These are phyloP conservation scores for Tenualosa ilisha DNA, from an alignment of 2,797 vertebrate genomes.

Conservation along the genomic window DNA sequence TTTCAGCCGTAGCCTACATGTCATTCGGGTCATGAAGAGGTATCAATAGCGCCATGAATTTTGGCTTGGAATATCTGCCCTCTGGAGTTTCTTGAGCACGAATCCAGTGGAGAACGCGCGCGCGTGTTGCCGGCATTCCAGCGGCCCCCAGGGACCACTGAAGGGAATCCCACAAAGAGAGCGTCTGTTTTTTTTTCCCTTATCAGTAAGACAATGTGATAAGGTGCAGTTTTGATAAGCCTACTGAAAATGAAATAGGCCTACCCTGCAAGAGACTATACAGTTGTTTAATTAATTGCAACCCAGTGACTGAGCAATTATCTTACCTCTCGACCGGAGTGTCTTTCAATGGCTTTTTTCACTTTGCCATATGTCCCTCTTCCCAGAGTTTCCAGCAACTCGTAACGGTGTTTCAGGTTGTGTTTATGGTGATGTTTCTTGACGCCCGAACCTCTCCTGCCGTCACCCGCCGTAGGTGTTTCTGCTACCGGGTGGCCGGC, in stretches of 20 bases:
- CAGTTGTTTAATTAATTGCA: neutral
- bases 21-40: conserved; percentile 49
- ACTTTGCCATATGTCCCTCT: conserved; percentile 98
- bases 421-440: conserved; percentile 98
- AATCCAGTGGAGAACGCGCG: conserved; percentile 54
- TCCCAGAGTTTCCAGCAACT: conserved; percentile 95
- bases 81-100: conserved; percentile 60
- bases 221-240: neutral
- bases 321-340: conserved; percentile 95
- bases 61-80: conserved; percentile 59
- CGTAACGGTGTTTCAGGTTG: conserved; percentile 98
- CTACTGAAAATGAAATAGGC: neutral
- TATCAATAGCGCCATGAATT: conserved; percentile 58
- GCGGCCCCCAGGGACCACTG: conserved; percentile 52
- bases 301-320: neutral
- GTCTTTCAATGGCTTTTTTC: conserved; percentile 93
- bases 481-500: conserved; percentile 57
- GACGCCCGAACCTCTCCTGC: conserved; percentile 83
- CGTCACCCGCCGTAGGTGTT: conserved; percentile 58
- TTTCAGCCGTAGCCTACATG: conserved; percentile 42
- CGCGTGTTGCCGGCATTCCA: conserved; percentile 61
- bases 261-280: neutral
- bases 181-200: neutral
- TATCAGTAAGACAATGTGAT: conserved; percentile 18
- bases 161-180: conserved; percentile 26